Evolutionary conservation across 1,140 invertebrate species (phyloP).

Genomic region (Marisa cornuarietis): DNA sequence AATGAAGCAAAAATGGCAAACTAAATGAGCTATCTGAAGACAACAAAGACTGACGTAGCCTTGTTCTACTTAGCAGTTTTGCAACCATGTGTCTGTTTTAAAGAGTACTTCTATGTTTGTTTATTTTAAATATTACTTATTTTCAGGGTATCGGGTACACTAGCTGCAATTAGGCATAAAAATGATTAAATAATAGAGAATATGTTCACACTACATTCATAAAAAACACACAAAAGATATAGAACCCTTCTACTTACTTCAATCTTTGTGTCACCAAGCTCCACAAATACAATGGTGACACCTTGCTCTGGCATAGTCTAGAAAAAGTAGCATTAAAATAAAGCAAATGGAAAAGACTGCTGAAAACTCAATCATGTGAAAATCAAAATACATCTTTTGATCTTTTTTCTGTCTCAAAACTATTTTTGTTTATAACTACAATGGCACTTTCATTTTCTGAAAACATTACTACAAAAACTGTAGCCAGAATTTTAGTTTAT

Average conservation of each 20-base stretch:
- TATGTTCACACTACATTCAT: background rate
- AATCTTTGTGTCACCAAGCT: constrained; percentile 73
- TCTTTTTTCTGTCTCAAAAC: background rate
- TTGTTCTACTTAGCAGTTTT: too few relatives aligned
- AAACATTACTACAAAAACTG: too few relatives aligned
- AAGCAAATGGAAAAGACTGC: background rate
- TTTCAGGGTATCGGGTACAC: too few relatives aligned
- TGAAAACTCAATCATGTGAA: background rate
- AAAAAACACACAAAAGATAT: background rate
- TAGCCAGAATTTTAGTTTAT: too few relatives aligned
- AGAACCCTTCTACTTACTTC: constrained; percentile 57
- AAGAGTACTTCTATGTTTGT: too few relatives aligned
- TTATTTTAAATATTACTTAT: too few relatives aligned
- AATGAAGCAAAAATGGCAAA: too few relatives aligned
- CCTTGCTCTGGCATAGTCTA: constrained; percentile 72
- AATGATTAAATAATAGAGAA: background rate
- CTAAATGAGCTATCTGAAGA: too few relatives aligned
- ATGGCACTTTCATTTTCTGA: background rate
- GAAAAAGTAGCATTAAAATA: constrained; percentile 29
- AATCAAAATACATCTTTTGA: background rate
- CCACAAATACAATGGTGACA: constrained; percentile 75
- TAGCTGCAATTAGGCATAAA: background rate
- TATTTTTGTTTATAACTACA: background rate
- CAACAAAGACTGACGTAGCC: too few relatives aligned
- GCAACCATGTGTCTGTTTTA: too few relatives aligned